Conservation (phyloP, 2,113 vertebrate genomes). For the Sturnus vulgaris region DNA sequence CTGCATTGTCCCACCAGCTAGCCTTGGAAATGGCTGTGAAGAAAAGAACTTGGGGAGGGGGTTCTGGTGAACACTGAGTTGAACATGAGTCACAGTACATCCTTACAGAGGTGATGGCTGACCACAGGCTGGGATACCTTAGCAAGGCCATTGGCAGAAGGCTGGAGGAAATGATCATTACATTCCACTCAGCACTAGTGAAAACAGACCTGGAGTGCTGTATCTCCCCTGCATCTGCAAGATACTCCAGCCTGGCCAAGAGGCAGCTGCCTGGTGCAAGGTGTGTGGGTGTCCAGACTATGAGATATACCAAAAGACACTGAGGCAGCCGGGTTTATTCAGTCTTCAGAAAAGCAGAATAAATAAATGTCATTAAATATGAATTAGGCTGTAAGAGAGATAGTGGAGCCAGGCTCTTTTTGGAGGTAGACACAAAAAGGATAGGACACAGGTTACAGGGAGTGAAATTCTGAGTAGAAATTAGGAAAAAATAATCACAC, state of each 20-base stretch:
- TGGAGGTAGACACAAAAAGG: background rate
- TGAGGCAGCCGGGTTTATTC: background rate
- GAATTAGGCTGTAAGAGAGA: background rate
- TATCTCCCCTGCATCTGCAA: background rate
- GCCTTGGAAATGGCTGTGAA: background rate
- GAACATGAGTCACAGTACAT: background rate
- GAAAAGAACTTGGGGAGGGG: background rate
- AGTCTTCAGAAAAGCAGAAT: background rate
- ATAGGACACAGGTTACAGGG: background rate
- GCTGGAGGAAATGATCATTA: background rate
- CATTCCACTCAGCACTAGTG: background rate
- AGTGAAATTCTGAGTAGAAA: background rate
- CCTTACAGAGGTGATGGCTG: background rate
- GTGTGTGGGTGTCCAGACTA: background rate
- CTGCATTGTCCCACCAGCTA: background rate
- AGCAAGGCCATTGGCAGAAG: rapidly evolving
- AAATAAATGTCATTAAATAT: background rate
- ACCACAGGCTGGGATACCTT: no score
- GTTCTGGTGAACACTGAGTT: background rate
- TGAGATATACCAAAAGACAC: background rate
- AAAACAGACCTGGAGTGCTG: background rate
- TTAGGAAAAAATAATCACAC: background rate
- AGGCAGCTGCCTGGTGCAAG: background rate
- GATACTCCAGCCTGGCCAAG: background rate
- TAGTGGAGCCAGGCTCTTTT: background rate